A percentile compares a stretch with the other conserved stretches of the same genome.
Conservation (phyloP, 2,888 invertebrate species). For the Lithophane leautieri region DNA sequence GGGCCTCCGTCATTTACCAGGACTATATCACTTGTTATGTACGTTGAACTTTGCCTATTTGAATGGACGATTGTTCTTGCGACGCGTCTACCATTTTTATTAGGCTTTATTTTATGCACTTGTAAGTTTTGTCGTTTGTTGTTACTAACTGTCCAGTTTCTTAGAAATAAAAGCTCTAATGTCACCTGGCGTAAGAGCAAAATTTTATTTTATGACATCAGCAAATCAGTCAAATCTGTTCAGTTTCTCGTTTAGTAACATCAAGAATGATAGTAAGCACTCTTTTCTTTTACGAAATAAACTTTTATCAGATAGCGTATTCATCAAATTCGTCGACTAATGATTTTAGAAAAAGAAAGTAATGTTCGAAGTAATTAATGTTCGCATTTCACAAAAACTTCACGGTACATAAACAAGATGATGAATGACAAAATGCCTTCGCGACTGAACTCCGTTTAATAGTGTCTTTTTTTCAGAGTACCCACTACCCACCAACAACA, state of each 20-base stretch:
- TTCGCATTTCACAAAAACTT: conserved; percentile 48
- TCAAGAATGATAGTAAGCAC: not conserved
- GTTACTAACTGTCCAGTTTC: conserved; percentile 37
- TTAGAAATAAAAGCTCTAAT: conserved; percentile 11
- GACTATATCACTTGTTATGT: conserved; percentile 80
- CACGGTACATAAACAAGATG: conserved; percentile 47
- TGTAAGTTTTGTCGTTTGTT: conserved; percentile 54
- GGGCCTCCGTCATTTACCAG: conserved; percentile 79
- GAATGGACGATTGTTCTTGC: conserved; percentile 79
- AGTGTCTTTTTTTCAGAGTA: conserved; percentile 34
- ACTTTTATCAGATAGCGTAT: conserved; percentile 7
- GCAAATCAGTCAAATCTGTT: no score
- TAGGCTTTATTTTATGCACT: conserved; percentile 66
- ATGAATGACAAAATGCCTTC: conserved; percentile 38
- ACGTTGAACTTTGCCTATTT: conserved; percentile 88
- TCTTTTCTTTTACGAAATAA: not conserved
- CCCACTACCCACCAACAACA: conserved; percentile 29
- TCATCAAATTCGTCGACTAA: conserved; percentile 24
- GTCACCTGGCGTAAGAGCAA: not conserved
- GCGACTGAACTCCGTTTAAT: conserved; percentile 24
- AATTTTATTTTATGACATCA: not conserved
- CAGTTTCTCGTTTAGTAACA: not conserved
- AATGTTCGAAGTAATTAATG: conserved; percentile 34
- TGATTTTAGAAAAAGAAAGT: conserved; percentile 49
- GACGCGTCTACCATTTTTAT: conserved; percentile 80